Conservation (phyloP, 2,113 vertebrate genomes). For the Psittacara wagleri region DNA sequence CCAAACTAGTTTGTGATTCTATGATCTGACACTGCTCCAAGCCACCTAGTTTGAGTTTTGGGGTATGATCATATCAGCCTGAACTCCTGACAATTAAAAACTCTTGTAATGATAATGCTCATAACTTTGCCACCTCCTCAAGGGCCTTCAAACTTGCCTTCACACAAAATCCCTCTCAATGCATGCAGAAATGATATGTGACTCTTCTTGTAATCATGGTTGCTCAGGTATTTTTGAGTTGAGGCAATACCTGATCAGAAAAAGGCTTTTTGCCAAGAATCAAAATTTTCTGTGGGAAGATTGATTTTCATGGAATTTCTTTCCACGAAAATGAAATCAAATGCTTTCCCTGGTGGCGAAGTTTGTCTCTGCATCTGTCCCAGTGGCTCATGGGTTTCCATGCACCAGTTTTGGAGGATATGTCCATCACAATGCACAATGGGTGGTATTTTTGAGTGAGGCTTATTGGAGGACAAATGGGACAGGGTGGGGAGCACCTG, state of each 20-base stretch:
- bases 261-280: not conserved
- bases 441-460: not conserved
- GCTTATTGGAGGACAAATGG: not conserved
- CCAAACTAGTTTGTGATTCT: not conserved
- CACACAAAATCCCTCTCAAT: not conserved
- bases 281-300: slow-evolving; percentile 25
- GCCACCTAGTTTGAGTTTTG: not conserved
- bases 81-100: not conserved
- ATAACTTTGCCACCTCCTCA: not conserved
- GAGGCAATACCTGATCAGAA: not conserved
- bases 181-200: not conserved
- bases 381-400: not conserved
- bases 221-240: not conserved
- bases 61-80: not conserved
- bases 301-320: slow-evolving; percentile 52
- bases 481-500: not conserved
- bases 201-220: not conserved
- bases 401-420: not conserved
- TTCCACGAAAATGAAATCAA: slow-evolving; percentile 28
- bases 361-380: slow-evolving; percentile 19
- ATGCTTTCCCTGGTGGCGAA: not conserved
- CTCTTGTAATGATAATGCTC: not conserved
- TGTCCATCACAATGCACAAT: not conserved
- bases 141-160: not conserved
- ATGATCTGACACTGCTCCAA: not conserved